Evolutionary conservation across 2,113 vertebrate species (phyloP).

Genomic region (Brachirus orientalis): DNA sequence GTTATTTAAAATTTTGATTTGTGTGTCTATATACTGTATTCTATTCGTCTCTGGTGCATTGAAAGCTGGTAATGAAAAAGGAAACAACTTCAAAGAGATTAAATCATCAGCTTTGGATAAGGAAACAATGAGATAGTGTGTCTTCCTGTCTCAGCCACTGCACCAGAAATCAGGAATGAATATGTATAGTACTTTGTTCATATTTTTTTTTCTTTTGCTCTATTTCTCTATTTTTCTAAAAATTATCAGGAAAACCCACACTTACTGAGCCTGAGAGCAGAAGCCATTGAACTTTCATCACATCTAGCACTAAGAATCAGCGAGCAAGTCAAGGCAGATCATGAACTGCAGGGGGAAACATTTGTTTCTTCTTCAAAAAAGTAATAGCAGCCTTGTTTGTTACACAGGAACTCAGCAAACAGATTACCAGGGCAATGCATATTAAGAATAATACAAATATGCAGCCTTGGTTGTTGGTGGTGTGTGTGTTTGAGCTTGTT

Average conservation of each 20-base stretch:
- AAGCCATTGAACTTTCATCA: conserved; percentile 44
- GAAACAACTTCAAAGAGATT: conserved; percentile 78
- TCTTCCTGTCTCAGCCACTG: conserved; percentile 27
- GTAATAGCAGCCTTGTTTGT: conserved; percentile 35
- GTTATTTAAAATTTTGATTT: conserved; percentile 48
- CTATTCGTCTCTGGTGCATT: conserved; percentile 50
- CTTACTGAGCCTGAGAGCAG: conserved; percentile 37
- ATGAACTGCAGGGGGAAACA: conserved; percentile 57
- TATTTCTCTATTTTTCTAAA: conserved; percentile 9
- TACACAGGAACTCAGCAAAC: conserved; percentile 28
- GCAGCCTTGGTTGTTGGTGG: conserved; percentile 53
- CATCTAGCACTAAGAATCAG: conserved; percentile 28
- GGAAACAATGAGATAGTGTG: conserved; percentile 66
- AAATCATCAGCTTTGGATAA: conserved; percentile 75
- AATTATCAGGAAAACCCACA: conserved; percentile 31
- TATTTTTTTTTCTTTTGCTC: conserved; percentile 29
- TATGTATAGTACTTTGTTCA: conserved; percentile 61
- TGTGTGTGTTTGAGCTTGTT: conserved; percentile 72
- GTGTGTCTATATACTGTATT: conserved; percentile 41
- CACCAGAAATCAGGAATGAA: conserved; percentile 59
- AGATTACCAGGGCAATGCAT: conserved; percentile 55
- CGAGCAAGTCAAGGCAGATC: conserved; percentile 48
- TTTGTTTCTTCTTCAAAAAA: conserved; percentile 54
- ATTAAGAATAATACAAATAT: conserved; percentile 58
- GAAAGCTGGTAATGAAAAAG: conserved; percentile 69